These are phyloP conservation scores for Phoenicopterus ruber DNA, from an alignment of 2,113 vertebrate species.

Conservation along the genomic window DNA sequence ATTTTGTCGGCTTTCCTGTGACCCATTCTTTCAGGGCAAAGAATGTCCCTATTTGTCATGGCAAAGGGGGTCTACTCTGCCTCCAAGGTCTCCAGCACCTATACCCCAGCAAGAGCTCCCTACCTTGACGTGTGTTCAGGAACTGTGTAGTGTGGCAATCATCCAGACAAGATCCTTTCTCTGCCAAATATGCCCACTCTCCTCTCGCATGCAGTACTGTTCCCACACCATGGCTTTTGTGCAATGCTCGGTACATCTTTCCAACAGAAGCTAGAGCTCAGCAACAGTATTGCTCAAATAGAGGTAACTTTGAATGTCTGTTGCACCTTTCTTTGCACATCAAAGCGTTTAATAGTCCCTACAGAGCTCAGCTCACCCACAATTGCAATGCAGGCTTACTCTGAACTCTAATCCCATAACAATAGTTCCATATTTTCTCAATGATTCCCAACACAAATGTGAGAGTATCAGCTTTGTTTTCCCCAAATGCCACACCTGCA, in stretches of 20 bases:
- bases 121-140: accelerated
- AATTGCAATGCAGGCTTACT: neutral
- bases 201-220: accelerated
- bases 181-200: neutral
- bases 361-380: neutral
- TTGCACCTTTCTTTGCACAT: neutral
- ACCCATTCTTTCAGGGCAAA: neutral
- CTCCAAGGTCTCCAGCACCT: neutral
- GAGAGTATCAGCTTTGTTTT: neutral
- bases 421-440: neutral
- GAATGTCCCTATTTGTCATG: neutral
- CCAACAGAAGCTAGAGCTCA: neutral
- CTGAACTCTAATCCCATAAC: neutral
- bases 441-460: neutral
- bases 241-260: neutral
- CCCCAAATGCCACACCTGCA: neutral
- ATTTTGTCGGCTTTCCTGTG: neutral
- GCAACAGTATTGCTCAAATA: neutral
- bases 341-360: neutral
- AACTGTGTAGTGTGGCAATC: neutral
- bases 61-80: neutral
- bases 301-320: neutral
- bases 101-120: neutral
- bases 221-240: neutral
- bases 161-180: neutral